phyloP scores from a whole-genome alignment of 2,888 invertebrate genomes.

The Bugula neritina region DNA sequence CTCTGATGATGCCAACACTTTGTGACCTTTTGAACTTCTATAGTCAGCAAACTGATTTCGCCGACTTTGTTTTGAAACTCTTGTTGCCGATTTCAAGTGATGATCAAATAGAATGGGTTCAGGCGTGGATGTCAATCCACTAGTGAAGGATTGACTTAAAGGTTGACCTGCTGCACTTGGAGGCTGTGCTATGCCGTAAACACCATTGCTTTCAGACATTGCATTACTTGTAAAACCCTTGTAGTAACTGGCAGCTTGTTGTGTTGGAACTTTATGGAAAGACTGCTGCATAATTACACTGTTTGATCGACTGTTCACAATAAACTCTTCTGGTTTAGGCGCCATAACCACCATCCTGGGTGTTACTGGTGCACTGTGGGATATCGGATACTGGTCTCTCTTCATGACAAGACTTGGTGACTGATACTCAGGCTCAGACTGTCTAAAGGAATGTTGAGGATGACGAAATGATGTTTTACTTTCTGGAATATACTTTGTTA shows the following conservation, averaged over 20 bases:
- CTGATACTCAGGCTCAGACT: neutral
- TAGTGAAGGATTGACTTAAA: neutral
- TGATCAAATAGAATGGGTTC: neutral
- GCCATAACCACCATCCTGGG: neutral
- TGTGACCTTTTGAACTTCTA: neutral
- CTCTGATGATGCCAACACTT: constrained; percentile 4
- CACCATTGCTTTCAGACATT: neutral
- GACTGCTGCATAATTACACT: neutral
- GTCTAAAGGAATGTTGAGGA: neutral
- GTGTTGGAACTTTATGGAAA: neutral
- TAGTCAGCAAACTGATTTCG: neutral
- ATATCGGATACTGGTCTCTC: neutral
- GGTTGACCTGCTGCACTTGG: neutral
- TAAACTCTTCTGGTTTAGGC: neutral
- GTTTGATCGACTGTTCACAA: neutral
- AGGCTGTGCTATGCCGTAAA: neutral
- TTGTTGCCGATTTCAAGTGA: neutral
- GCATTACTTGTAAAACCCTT: constrained; percentile 1
- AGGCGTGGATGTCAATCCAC: neutral
- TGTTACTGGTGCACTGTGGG: constrained; percentile 7
- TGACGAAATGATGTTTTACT: neutral
- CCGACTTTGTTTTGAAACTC: neutral
- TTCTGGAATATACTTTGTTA: neutral
- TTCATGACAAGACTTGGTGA: neutral
- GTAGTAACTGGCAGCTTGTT: neutral